These are phyloP conservation scores for Netelia fuscicornis DNA, from an alignment of 2,888 invertebrate species.

Conservation along the genomic window DNA sequence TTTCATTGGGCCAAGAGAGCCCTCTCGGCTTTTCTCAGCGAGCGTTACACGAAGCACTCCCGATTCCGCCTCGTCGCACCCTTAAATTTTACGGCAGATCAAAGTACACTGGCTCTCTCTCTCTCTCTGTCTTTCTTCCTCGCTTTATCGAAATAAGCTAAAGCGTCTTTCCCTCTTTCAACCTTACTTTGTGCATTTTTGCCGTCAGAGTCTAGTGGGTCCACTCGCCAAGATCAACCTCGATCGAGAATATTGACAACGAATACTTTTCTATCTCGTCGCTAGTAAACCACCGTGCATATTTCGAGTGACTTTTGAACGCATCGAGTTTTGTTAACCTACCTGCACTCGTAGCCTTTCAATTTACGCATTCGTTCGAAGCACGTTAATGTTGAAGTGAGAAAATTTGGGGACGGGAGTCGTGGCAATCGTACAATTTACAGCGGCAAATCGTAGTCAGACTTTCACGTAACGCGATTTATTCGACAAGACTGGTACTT, in stretches of 20 bases:
- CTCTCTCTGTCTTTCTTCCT: slow-evolving; percentile 72
- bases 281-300: slow-evolving; percentile 1
- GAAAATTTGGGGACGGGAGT: slow-evolving; percentile 21
- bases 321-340: not conserved
- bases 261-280: slow-evolving; percentile 34
- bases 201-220: slow-evolving; percentile 6
- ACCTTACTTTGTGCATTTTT: slow-evolving; percentile 35
- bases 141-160: slow-evolving; percentile 62
- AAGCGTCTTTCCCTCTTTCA: slow-evolving; percentile 42
- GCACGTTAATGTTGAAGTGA: slow-evolving; percentile 23
- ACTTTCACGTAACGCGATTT: slow-evolving; percentile 62
- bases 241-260: slow-evolving; percentile 39
- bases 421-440: slow-evolving; percentile 28
- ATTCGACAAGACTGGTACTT: slow-evolving; percentile 49
- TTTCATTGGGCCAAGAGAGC: slow-evolving; percentile 68
- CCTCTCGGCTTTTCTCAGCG: slow-evolving; percentile 45
- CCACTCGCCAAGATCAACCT: slow-evolving; percentile 56
- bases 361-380: slow-evolving; percentile 14
- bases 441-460: slow-evolving; percentile 33
- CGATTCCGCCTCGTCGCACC: slow-evolving; percentile 57
- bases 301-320: slow-evolving; percentile 6
- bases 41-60: slow-evolving; percentile 54
- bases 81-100: slow-evolving; percentile 69
- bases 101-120: slow-evolving; percentile 68
- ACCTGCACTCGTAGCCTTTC: not conserved